Evolutionary conservation across 2,797 vertebrate genomes (phyloP), one percentile per base, ranked within the genome.

Genomic region (Carcharodon carcharias): DNA sequence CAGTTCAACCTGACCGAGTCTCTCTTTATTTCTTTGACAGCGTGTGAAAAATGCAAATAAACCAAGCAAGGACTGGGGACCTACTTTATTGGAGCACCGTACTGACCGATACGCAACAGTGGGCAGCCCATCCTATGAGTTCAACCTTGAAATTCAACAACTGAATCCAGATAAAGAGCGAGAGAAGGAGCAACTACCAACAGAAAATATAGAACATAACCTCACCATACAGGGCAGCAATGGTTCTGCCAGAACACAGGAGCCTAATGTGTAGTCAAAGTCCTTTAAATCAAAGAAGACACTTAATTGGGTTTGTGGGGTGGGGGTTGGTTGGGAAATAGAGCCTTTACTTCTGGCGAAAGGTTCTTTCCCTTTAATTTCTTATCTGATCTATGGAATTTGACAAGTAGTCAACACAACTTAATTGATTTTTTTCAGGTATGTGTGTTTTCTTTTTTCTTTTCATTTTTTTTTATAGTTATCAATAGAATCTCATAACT

Each of bases 51-150:
- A 98, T 45, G 98, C 99, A 0, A 98, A 99, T 96, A 98, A 97
- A 97, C 97, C 99, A 18, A 98, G 99, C 97, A 98, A 98, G 96
- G 98, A 98, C 97, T 99, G 99, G 99, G 99, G 99, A 96, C 99
- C 99, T 0, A 99, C 98, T 14, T 98, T 99, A 96, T 96, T 97
- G 58, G 99, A 99, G 98, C 99, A 99, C 97, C 98, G 99, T 97
- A 99, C 98, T 0, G 99, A 99, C 97, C 98, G 98, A 97, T 99
- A 99, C 0, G 98, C 99, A 96, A 97, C 98, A 0, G 97, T 96
- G 0, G 97, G 98, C 94, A 97, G 97, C 96, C 97, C 97, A 7
- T 97, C 98, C 97, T 97, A 98, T 0, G 98, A 98, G 96, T 97
- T 97, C 0, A 97, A 97, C 73, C 97, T 98, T 63, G 98, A 98